Evolutionary conservation across 37 sponge, comb jelly and placozoan genomes (phyloP), one percentile per base, ranked within the genome.

Genomic region (Spongilla lacustris): DNA sequence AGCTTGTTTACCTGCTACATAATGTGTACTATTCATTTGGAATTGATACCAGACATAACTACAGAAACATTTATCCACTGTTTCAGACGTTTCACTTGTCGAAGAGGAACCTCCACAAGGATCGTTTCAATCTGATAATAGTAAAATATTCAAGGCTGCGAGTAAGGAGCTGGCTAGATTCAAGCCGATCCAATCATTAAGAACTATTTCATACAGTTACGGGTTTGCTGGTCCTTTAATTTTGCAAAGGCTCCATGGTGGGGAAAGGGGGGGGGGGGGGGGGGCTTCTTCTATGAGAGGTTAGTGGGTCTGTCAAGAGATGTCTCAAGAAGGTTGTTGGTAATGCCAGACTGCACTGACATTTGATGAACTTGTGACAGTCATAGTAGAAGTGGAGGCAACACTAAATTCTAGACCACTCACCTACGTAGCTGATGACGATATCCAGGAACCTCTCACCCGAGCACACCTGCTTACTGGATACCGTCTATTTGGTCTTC

Each of bases 81-180:
- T 50, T 58, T 84, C n/a, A 84, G 66, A 76, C 37, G 84, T 25
- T 84, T 84, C 32, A 41, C 84, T 19, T 28, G 76, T 29, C 41
- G 84, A 32, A 13, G 84, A 84, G 84, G 84, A 25, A 29, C 78
- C 12, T 76, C 84, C 36, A 25, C 68, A 27, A 34, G 77, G 78
- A 68, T 12, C 78, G 9, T 58, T 6, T 58, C 58, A n/a, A n/a
- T 85, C 71, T 19, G 86, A 86, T 41, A 86, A 86, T 68, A 78
- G 69, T 4, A 66, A 74, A 58, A 84, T 67, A 5, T 84, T 84
- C 66, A 75, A 84, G 73, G 28, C 73, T 36, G 83, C 73, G 6
- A 35, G 17, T 2, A 82, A 36, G 34, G 23, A 36, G 36, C 23
- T 81, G 23, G 38, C 32, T 10, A 33, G 24, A 68, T 68, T 4